Base-by-base conservation (phyloP, 2,113 vertebrate species). In the Pholis gunnellus region DNA sequence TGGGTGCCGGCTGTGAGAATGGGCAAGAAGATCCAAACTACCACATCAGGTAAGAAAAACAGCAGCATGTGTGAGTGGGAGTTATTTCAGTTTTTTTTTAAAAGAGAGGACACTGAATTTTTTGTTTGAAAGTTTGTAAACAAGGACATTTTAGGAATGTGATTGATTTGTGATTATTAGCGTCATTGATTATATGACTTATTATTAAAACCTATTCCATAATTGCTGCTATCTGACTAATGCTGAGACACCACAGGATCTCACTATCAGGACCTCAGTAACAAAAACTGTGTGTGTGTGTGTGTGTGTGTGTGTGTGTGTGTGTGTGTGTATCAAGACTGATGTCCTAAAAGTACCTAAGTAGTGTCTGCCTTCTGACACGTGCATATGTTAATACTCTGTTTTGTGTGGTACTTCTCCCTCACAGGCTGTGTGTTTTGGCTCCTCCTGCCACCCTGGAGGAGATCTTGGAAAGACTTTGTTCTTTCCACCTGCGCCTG, bases 401-500 rank as follows among this genome's bases (percentile, higher is more conserved):
- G 76, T 34, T 38, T 6, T 31, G 40, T 22, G 48, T 22, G 48
- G 20, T 52, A 22, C 1, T 25, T 25, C n/a, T 5, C 61, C 56
- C 50, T 63, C 34, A 10, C 68, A 92, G 89, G 57, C 25, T 92
- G 68, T 88, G 89, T 87, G 80, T 90, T 65, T 52, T 89, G 78
- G 88, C 84, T 78, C 79, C 89, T 69, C 72, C 83, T 25, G 73
- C 60, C 31, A 59, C 44, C 13, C 79, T 93, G 64, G 74, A 91
- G 27, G 88, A 90, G 22, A 60, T 88, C 60, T 52, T 93, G 36
- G 65, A 66, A 44, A 52, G 63, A 6, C 71, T 90, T 10, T 25
- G 13, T 13, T 63, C 80, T 63, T 94, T 93, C 81, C 91, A 94
- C 85, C 84, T 82, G 67, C 76, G 42, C 64, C 81, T 92, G 64